A percentile compares a stretch with the other conserved stretches of the same genome.
Evolutionary conservation across 1,140 invertebrate species (phyloP).

Genomic region (Drosophila pachea): DNA sequence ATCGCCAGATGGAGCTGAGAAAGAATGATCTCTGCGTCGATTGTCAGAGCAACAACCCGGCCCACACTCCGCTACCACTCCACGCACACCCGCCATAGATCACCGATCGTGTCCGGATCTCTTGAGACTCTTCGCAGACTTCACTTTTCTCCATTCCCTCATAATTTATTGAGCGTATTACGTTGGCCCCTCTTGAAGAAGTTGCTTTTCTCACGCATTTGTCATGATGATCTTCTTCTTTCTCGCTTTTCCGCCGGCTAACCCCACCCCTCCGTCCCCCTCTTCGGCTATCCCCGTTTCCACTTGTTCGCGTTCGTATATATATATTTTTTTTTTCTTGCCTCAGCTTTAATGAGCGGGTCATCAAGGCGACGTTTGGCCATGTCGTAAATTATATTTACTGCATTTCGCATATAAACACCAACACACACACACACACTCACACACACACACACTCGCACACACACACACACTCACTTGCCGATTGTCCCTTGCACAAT

Average conservation of each 20-base stretch:
- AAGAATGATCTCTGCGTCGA: no score
- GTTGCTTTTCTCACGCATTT: slow-evolving; percentile 67
- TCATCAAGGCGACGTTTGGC: slow-evolving; percentile 65
- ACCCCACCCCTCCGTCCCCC: no score
- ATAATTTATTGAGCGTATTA: slow-evolving; percentile 28
- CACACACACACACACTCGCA: slow-evolving; percentile 7
- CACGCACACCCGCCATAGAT: no score
- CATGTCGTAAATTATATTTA: slow-evolving; percentile 67
- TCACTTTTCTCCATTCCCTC: slow-evolving; percentile 26
- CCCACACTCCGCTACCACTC: no score
- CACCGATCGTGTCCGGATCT: neutral
- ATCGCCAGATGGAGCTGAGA: no score
- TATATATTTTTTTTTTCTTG: no score
- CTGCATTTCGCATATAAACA: slow-evolving; percentile 49
- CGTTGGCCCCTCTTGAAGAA: neutral
- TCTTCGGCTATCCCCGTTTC: slow-evolving; percentile 12
- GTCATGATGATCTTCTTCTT: slow-evolving; percentile 48
- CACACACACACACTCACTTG: slow-evolving; percentile 1
- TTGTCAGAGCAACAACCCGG: no score
- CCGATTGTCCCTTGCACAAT: slow-evolving; percentile 60
- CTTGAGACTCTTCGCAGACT: neutral
- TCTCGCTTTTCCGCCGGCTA: neutral
- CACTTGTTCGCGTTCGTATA: neutral
- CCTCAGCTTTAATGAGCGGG: slow-evolving; percentile 60
- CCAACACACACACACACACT: slow-evolving; percentile 11